Evolutionary conservation across 2,797 vertebrate genomes (phyloP), one percentile per base, ranked within the genome.

Genomic region (Argentina silus): DNA sequence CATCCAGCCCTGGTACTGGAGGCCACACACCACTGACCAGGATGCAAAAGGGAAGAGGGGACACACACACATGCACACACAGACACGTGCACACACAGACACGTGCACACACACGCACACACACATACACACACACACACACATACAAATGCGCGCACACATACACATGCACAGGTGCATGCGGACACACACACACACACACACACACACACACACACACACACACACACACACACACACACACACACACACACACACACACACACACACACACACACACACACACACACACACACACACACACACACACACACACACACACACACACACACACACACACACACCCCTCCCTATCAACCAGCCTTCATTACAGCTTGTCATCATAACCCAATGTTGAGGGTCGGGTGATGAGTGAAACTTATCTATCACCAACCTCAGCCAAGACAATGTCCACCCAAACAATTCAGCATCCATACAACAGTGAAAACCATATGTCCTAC

Each of bases 391-490:
- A 61, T 15, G 23, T 14, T 7, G 59, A 61, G 59, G 19, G 12
- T 17, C 27, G 2, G 56, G 56, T 21, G 10, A 9, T 23, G 55
- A 23, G 19, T 12, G 57, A 60, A 9, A 60, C 9, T 11, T 23
- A 60, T 57, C 56, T 23, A 9, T 57, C n/a, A 21, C 6, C 62
- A 9, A 57, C 36, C 42, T 23, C 76, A 7, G 44, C 7, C n/a
- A 17, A 44, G 11, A 44, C 51, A 43, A 19, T 42, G 17, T 53
- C 53, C 50, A 42, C 27, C 60, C 11, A 21, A 61, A 53, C 78
- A 60, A 81, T 83, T 85, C 71, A 77, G 44, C 82, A 61, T 47
- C 78, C 78, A 62, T 51, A 63, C 86, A 68, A 73, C 50, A n/a
- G 5, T 0, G 0, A 15, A 19, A 23, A 6, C 79, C 83, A 80